phyloP scores from a whole-genome alignment of 2,888 invertebrate genomes.

The Crocallis elinguaria region DNA sequence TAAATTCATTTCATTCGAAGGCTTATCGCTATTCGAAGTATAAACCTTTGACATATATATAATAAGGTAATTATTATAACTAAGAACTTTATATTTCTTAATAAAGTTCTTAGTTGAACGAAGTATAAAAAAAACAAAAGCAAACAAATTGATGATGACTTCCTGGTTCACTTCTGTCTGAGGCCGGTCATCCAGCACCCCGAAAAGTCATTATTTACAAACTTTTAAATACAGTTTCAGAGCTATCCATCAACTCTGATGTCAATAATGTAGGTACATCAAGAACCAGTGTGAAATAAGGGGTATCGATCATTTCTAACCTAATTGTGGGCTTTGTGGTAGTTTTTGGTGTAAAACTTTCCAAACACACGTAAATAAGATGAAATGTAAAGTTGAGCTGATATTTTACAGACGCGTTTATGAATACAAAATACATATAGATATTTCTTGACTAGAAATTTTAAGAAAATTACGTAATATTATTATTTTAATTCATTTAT shows the following conservation, averaged over 20 bases:
- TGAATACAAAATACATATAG: no score
- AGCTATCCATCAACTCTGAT: conserved; percentile 71
- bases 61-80: no score
- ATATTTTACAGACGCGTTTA: no score
- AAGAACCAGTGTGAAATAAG: conserved; percentile 54
- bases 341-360: conserved; percentile 14
- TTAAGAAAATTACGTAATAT: no score
- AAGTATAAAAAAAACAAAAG: not conserved
- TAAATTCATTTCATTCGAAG: no score
- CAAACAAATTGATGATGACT: not conserved
- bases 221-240: conserved; percentile 59
- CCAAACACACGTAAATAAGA: not conserved
- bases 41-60: no score
- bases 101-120: no score
- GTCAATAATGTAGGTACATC: conserved; percentile 64
- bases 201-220: conserved; percentile 53
- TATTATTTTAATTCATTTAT: no score
- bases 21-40: no score
- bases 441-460: no score
- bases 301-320: conserved; percentile 73
- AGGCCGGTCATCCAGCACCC: conserved; percentile 45
- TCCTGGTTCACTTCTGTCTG: not conserved
- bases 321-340: conserved; percentile 16
- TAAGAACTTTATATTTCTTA: no score
- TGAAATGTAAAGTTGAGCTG: no score